These are phyloP conservation scores for Anolis carolinensis DNA, from an alignment of 2,113 vertebrate species.

Conservation along the genomic window DNA sequence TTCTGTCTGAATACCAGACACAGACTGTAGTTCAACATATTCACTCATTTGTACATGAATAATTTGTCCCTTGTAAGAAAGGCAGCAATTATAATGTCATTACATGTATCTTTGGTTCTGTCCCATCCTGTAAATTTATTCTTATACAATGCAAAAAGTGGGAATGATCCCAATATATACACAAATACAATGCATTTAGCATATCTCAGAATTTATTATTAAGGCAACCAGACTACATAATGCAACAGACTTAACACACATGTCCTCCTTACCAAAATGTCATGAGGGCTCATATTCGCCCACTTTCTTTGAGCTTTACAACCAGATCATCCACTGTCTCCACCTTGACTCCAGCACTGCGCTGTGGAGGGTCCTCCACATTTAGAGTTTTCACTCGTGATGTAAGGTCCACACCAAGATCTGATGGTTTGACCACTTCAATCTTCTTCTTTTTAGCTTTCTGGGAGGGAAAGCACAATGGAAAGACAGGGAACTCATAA, in stretches of 20 bases:
- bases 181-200: too few relatives aligned
- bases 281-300: constrained; percentile 74
- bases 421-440: constrained; percentile 79
- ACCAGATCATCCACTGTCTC: constrained; percentile 87
- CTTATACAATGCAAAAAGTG: neutral
- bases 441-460: constrained; percentile 97
- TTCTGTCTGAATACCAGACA: neutral
- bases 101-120: too few relatives aligned
- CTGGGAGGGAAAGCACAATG: constrained; percentile 60
- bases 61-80: neutral
- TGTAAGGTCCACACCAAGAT: constrained; percentile 85
- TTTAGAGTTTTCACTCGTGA: constrained; percentile 81
- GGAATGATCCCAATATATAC: too few relatives aligned
- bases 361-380: constrained; percentile 88
- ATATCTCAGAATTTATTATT: too few relatives aligned
- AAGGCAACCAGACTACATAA: accelerated
- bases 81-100: neutral
- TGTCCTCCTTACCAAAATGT: constrained; percentile 33
- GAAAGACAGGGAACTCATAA: neutral
- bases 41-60: too few relatives aligned
- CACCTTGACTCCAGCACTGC: constrained; percentile 85
- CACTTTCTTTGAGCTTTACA: constrained; percentile 81
- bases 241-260: neutral
- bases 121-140: neutral
- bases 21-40: too few relatives aligned